Percentiles rank a stretch among this genome's conserved stretches.
phyloP scores from a whole-genome alignment of 2,797 vertebrate genomes.

The Gadopsis marmoratus region DNA sequence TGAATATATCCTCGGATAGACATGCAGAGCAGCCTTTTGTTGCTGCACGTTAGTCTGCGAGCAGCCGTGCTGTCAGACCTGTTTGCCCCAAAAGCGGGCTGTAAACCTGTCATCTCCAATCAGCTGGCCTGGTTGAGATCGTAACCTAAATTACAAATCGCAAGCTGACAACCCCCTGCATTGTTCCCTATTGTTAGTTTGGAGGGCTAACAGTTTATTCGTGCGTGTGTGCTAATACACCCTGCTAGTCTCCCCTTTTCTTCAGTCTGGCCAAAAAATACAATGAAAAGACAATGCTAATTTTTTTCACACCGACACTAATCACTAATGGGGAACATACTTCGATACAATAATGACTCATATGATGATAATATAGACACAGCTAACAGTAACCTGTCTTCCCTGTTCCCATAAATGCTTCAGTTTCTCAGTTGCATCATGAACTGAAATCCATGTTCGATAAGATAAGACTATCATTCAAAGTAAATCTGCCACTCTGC shows the following conservation, averaged over 20 bases:
- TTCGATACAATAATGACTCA: neutral
- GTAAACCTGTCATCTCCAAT: conserved; percentile 88
- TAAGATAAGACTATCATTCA: neutral
- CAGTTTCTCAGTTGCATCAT: neutral
- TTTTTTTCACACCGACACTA: neutral
- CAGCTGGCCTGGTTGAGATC: conserved; percentile 83
- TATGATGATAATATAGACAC: neutral
- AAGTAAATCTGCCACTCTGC: neutral
- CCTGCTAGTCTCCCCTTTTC: conserved; percentile 5
- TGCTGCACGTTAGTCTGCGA: conserved; percentile 57
- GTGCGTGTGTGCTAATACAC: conserved; percentile 27
- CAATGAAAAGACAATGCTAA: neutral
- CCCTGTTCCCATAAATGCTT: neutral
- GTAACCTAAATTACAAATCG: conserved; percentile 85
- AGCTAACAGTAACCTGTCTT: neutral
- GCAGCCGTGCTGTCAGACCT: conserved; percentile 35
- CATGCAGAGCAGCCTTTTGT: conserved; percentile 46
- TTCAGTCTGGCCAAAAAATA: neutral
- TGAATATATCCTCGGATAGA: neutral
- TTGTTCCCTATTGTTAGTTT: conserved; percentile 61
- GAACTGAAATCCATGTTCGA: conserved; percentile 10
- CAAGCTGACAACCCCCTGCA: conserved; percentile 50
- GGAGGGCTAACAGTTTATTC: conserved; percentile 18
- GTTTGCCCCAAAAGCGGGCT: conserved; percentile 78
- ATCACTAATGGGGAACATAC: neutral